Conservation (phyloP, 2,797 vertebrate genomes). For the Fratercula arctica region DNA sequence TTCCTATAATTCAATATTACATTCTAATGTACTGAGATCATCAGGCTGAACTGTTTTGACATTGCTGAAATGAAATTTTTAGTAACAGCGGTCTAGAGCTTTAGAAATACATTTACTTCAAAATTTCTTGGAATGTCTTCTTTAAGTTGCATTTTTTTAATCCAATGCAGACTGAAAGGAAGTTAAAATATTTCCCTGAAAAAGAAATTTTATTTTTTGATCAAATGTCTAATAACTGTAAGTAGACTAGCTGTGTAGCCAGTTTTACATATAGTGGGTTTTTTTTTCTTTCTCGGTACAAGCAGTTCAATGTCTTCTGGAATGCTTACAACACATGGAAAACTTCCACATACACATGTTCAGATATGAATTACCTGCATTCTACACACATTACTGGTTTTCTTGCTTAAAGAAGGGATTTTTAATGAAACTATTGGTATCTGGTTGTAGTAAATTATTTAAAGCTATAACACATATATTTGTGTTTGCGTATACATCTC, state of each 20-base stretch:
- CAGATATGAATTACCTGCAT: neutral
- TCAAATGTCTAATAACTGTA: neutral
- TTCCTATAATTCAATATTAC: neutral
- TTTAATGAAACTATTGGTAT: neutral
- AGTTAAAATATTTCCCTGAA: neutral
- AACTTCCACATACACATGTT: neutral
- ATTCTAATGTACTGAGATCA: neutral
- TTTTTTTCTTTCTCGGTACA: neutral
- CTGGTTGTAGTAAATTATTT: neutral
- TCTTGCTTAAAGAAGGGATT: neutral
- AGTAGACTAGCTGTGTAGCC: neutral
- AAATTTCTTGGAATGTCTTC: neutral
- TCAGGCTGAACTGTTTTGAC: neutral
- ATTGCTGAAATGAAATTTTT: neutral
- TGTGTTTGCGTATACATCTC: neutral
- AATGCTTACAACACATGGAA: neutral
- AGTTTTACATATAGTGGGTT: neutral
- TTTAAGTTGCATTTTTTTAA: neutral
- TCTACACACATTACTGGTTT: neutral
- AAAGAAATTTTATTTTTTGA: neutral
- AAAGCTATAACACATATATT: neutral
- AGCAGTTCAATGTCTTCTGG: neutral
- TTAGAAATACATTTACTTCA: neutral
- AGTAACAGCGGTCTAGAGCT: neutral
- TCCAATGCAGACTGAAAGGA: neutral